A percentile compares a stretch with the other conserved stretches of the same genome.
Conservation (phyloP, 2,888 invertebrate species). For the Papilio demoleus region DNA sequence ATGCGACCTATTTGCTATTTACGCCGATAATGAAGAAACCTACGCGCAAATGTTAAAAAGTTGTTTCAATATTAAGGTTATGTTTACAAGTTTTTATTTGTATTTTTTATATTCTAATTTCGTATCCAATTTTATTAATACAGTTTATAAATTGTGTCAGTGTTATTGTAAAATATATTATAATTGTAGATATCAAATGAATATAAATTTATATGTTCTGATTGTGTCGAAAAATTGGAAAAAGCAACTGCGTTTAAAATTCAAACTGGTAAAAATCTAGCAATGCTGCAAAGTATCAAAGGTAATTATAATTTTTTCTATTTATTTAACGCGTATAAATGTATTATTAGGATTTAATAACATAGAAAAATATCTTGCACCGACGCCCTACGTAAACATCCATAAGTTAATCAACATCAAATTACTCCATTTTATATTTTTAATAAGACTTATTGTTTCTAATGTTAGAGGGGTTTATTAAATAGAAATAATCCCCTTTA, state of each 20-base stretch:
- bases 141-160: background rate
- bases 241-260: conserved; percentile 62
- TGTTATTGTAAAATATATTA: conserved; percentile 6
- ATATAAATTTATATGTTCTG: conserved; percentile 68
- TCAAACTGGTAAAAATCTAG: conserved; percentile 63
- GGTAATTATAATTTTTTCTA: conserved; percentile 49
- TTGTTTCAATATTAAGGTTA: conserved; percentile 75
- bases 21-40: conserved; percentile 71
- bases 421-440: no score
- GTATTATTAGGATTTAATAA: no score
- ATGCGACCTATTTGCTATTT: conserved; percentile 78
- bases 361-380: no score
- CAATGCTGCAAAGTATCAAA: conserved; percentile 64
- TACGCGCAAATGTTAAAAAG: conserved; percentile 77
- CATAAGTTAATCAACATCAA: no score
- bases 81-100: conserved; percentile 40
- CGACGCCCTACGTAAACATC: no score
- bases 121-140: background rate
- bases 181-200: conserved; percentile 62
- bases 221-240: conserved; percentile 66
- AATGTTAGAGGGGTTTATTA: no score
- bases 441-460: no score
- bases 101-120: conserved; percentile 14
- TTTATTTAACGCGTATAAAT: background rate
- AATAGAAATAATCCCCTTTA: no score